Conservation (phyloP, 1,140 invertebrate species). For the Drosophila bifasciata region DNA sequence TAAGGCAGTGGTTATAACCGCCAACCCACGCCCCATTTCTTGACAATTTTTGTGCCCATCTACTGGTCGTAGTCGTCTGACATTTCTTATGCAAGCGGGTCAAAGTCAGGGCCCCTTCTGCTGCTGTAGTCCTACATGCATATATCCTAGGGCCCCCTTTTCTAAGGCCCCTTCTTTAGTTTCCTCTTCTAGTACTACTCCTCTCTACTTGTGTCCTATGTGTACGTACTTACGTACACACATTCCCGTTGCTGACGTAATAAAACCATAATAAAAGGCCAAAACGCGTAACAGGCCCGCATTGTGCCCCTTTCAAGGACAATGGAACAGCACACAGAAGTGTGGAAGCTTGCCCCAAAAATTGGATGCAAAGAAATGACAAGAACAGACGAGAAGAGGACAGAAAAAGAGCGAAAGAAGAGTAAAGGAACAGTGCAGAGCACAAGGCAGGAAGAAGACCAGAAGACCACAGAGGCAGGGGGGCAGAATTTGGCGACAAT, state of each 20-base stretch:
- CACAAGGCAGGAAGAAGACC: neutral
- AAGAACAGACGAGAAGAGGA: neutral
- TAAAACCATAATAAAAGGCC: slow-evolving; percentile 67
- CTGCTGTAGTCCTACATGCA: too few species aligned
- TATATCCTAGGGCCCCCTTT: too few species aligned
- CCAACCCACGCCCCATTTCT: neutral
- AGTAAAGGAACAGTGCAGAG: neutral
- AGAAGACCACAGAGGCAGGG: too few species aligned
- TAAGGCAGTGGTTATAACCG: slow-evolving; percentile 11
- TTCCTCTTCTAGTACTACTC: slow-evolving; percentile 5
- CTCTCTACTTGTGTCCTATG: neutral
- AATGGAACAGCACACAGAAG: slow-evolving; percentile 11
- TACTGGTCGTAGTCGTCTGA: neutral
- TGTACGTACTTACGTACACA: neutral
- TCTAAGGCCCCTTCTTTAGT: too few species aligned
- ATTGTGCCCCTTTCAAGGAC: slow-evolving; percentile 68
- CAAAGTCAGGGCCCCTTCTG: slow-evolving; percentile 51
- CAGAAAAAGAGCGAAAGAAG: neutral
- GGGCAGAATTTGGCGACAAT: slow-evolving; percentile 32
- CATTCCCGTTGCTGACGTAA: slow-evolving; percentile 61
- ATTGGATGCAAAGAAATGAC: slow-evolving; percentile 8
- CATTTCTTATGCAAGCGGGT: slow-evolving; percentile 69
- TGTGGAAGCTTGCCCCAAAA: slow-evolving; percentile 2
- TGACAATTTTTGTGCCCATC: slow-evolving; percentile 1
- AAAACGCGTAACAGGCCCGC: slow-evolving; percentile 48